Percentiles rank a stretch among this genome's conserved stretches.
Conservation (phyloP, 2,797 vertebrate genomes). For the Atherinosoma microstoma region DNA sequence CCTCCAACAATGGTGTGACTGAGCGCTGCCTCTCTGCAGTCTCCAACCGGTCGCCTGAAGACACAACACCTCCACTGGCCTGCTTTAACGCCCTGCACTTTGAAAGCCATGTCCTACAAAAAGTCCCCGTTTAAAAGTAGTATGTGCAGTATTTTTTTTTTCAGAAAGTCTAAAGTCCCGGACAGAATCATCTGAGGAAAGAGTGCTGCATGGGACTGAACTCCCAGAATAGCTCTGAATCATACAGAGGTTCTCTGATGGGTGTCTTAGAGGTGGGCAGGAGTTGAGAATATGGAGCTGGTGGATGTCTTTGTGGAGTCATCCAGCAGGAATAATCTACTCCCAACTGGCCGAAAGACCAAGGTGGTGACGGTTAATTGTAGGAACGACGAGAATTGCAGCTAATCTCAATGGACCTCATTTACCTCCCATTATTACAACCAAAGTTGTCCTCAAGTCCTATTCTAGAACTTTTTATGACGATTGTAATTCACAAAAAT, state of each 20-base stretch:
- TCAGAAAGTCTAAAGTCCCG: constrained; percentile 24
- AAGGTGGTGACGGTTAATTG: too few species aligned
- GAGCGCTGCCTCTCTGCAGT: constrained; percentile 31
- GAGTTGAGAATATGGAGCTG: background rate
- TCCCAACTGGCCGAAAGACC: too few species aligned
- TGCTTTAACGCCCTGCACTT: constrained; percentile 73
- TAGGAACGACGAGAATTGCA: too few species aligned
- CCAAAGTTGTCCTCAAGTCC: too few species aligned
- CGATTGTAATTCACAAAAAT: too few species aligned
- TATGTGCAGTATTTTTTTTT: constrained; percentile 16
- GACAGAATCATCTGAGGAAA: constrained; percentile 19
- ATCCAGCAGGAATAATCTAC: background rate
- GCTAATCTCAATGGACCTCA: too few species aligned
- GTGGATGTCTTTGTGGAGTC: background rate
- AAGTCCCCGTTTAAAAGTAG: constrained; percentile 51
- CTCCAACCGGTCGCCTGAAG: constrained; percentile 30
- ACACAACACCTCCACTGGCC: constrained; percentile 61
- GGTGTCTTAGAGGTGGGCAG: background rate
- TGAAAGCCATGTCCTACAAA: constrained; percentile 59
- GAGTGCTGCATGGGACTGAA: background rate
- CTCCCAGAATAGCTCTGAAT: background rate
- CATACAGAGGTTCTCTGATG: background rate
- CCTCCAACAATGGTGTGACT: constrained; percentile 47
- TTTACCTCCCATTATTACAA: too few species aligned
- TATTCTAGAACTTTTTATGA: too few species aligned